Evolutionary conservation across 1,140 invertebrate species (phyloP).

Genomic region (Drosophila chauvacae): DNA sequence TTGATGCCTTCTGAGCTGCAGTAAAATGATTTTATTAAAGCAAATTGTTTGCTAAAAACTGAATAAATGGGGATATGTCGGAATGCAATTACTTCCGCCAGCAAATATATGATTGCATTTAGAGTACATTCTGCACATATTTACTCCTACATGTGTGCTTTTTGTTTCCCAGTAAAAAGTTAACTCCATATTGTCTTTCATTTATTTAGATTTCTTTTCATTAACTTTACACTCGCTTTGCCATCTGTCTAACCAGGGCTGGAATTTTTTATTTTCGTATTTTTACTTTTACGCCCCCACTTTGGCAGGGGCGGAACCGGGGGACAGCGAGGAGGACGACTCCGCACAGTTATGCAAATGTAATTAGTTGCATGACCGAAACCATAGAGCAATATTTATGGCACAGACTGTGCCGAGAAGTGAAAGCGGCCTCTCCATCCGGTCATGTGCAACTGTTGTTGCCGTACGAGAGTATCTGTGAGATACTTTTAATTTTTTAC

Average conservation of each 20-base stretch:
- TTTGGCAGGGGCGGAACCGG: not conserved
- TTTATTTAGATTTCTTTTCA: slow-evolving; percentile 59
- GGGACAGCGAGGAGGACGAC: slow-evolving; percentile 4
- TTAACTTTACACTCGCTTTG: slow-evolving; percentile 47
- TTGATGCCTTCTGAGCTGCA: not conserved
- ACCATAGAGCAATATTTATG: slow-evolving; percentile 82
- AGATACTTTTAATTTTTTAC: slow-evolving; percentile 81
- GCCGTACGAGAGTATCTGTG: slow-evolving; percentile 59
- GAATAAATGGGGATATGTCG: slow-evolving; percentile 8
- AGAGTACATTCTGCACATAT: slow-evolving; percentile 1
- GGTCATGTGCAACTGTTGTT: slow-evolving; percentile 61
- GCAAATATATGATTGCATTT: slow-evolving; percentile 16
- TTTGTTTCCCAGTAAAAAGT: slow-evolving; percentile 22
- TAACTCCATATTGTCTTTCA: slow-evolving; percentile 41
- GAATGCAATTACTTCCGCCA: slow-evolving; percentile 19
- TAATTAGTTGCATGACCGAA: slow-evolving; percentile 80
- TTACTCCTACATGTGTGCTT: not conserved
- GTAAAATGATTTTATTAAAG: slow-evolving; percentile 12
- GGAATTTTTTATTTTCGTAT: slow-evolving; percentile 39
- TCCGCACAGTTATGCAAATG: slow-evolving; percentile 74
- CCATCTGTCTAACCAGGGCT: slow-evolving; percentile 34
- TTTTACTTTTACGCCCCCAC: slow-evolving; percentile 27
- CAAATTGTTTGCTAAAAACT: slow-evolving; percentile 20
- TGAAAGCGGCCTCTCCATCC: slow-evolving; percentile 49
- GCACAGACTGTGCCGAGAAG: slow-evolving; percentile 69